Base-by-base conservation (phyloP, 2,113 vertebrate genomes). In the Semnornis frantzii region DNA sequence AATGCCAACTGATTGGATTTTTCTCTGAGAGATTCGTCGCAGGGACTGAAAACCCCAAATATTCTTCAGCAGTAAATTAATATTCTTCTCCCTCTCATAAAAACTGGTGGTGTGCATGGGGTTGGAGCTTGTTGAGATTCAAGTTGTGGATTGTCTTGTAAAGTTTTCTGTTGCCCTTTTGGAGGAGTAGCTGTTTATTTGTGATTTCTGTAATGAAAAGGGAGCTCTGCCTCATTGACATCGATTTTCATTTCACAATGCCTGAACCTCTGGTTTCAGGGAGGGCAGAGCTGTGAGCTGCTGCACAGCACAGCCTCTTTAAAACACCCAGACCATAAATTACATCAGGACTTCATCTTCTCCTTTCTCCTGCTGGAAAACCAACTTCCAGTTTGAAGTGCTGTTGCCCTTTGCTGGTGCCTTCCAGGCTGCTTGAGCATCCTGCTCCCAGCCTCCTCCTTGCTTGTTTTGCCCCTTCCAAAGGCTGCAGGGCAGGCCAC, bases 131-230 rank as follows among this genome's bases (percentile, higher is more conserved):
- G 78, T 84, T 77, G 82, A 65, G 44, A 85, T 89, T 92, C 42
- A 82, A 57, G 79, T 76, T 79, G 89, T 69, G 57, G 23, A 59
- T 42, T n/a, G 44, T 82, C 60, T 77, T 93, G 70, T 71, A 21
- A 77, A 85, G 82, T 85, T 93, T 91, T 86, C 54, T 89, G 7
- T 69, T 74, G 55, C 73, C 65, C 70, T 95, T 90, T 87, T 37
- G 73, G 68, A 87, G 28, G 34, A 87, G 31, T 46, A 82, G 79
- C 69, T 92, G 75, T 95, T 95, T 90, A 75, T 94, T 93, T 60
- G 28, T 65, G 75, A 91, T 73, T 83, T 86, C 78, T 78, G 33
- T 94, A 91, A 91, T 81, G 78, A 76, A 78, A 69, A 87, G 33
- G 42, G 63, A 82, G 65, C 62, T 90, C 80, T 77, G 54, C 42